These are phyloP conservation scores for Elymnias hypermnestra DNA, from an alignment of 1,140 invertebrate species.

Conservation along the genomic window DNA sequence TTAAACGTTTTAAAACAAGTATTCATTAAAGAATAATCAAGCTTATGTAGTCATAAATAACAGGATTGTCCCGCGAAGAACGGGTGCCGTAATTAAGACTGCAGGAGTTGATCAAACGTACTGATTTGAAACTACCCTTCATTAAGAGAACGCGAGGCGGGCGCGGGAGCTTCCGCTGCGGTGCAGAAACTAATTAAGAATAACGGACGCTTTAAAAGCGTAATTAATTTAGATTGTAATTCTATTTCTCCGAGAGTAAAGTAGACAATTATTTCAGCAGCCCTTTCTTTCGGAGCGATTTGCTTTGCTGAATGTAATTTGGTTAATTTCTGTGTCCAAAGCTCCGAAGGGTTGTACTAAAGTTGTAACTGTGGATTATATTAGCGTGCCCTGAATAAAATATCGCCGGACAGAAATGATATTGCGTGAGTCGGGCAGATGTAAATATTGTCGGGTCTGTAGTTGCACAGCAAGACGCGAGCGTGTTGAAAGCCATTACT, in stretches of 20 bases:
- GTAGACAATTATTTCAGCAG: conserved; percentile 75
- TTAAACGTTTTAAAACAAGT: conserved; percentile 78
- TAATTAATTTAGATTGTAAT: conserved; percentile 77
- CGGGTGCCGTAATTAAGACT: conserved; percentile 75
- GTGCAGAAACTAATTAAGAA: conserved; percentile 77
- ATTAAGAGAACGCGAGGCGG: conserved; percentile 70
- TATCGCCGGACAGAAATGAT: conserved; percentile 8
- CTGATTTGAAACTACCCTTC: conserved; percentile 76
- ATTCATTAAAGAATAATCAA: conserved; percentile 78
- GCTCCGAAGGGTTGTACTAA: conserved; percentile 44
- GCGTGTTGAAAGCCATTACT: conserved; percentile 48
- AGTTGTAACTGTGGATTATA: conserved; percentile 33
- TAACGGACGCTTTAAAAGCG: conserved; percentile 76
- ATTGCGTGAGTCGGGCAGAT: conserved; percentile 8
- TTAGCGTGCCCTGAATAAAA: conserved; percentile 30
- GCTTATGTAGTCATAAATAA: conserved; percentile 78
- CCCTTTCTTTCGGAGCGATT: conserved; percentile 72
- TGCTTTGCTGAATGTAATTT: conserved; percentile 69
- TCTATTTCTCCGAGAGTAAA: conserved; percentile 74
- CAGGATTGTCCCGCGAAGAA: conserved; percentile 73
- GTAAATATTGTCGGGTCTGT: conserved; percentile 17
- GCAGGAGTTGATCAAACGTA: conserved; percentile 76
- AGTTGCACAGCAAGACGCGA: conserved; percentile 17
- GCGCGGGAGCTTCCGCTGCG: conserved; percentile 68
- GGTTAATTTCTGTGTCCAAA: conserved; percentile 67